Conservation (phyloP, 1,140 invertebrate species). For the Pectinophora gossypiella region DNA sequence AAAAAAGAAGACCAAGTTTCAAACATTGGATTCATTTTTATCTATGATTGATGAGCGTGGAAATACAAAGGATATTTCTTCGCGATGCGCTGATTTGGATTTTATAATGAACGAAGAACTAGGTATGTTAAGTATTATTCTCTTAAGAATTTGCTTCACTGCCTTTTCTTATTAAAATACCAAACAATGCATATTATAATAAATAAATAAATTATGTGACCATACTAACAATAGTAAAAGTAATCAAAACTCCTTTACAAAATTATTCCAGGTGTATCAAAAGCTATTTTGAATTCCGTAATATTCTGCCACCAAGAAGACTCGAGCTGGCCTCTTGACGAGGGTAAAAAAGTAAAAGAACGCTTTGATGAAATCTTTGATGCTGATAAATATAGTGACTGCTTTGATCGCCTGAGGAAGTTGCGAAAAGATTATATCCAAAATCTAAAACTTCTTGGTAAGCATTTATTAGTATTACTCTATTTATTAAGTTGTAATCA, state of each 20-base stretch:
- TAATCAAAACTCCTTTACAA: no score
- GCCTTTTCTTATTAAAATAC: no score
- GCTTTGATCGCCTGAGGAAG: constrained; percentile 88
- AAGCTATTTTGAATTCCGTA: constrained; percentile 96
- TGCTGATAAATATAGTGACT: constrained; percentile 94
- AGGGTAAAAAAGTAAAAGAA: constrained; percentile 95
- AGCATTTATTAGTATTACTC: no score
- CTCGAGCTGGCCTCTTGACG: constrained; percentile 96
- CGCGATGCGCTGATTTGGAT: constrained; percentile 67
- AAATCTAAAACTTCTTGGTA: constrained; percentile 68
- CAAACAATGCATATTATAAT: no score
- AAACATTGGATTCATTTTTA: constrained; percentile 82
- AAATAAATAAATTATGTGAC: constrained; percentile 1
- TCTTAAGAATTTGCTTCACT: no score
- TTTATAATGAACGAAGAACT: constrained; percentile 65
- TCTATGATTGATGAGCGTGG: constrained; percentile 58
- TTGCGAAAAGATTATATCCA: constrained; percentile 78
- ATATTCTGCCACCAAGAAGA: constrained; percentile 99
- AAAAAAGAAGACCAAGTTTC: constrained; percentile 76
- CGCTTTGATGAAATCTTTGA: constrained; percentile 99
- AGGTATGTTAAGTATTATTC: no score
- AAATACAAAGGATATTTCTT: constrained; percentile 64
- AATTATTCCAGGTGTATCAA: constrained; percentile 82
- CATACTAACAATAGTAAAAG: neutral
- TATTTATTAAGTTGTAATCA: no score